A percentile compares a stretch with the other conserved stretches of the same genome.
These are phyloP conservation scores for Belgica antarctica DNA, from an alignment of 2,888 invertebrate genomes.

Conservation along the genomic window DNA sequence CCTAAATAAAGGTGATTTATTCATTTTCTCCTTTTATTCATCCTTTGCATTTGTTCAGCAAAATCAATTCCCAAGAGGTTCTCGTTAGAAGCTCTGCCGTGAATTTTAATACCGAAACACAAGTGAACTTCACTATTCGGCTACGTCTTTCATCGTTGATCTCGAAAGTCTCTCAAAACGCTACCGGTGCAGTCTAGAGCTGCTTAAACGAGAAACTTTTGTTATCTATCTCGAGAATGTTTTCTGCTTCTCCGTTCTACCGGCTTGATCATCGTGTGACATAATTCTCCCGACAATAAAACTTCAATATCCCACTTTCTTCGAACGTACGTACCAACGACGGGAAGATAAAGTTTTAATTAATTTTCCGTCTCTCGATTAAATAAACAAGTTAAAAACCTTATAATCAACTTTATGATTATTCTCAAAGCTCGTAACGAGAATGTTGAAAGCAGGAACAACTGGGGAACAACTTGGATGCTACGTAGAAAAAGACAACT, in stretches of 20 bases:
- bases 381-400: neutral
- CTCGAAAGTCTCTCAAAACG: neutral
- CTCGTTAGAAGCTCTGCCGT: neutral
- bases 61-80: neutral
- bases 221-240: neutral
- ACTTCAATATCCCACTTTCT: neutral
- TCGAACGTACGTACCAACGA: neutral
- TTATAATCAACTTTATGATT: neutral
- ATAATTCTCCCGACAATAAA: conserved; percentile 18
- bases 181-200: neutral
- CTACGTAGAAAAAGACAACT: no score
- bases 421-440: neutral
- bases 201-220: neutral
- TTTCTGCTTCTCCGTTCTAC: neutral
- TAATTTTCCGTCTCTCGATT: conserved; percentile 21
- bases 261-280: neutral
- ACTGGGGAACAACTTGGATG: no score
- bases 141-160: neutral
- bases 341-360: conserved; percentile 1
- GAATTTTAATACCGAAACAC: neutral
- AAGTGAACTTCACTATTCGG: neutral
- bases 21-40: no score
- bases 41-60: neutral
- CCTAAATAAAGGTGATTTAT: conserved; percentile 4
- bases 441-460: neutral